Conservation (phyloP, 2,888 invertebrate genomes). For the Acholoe squamosa region DNA sequence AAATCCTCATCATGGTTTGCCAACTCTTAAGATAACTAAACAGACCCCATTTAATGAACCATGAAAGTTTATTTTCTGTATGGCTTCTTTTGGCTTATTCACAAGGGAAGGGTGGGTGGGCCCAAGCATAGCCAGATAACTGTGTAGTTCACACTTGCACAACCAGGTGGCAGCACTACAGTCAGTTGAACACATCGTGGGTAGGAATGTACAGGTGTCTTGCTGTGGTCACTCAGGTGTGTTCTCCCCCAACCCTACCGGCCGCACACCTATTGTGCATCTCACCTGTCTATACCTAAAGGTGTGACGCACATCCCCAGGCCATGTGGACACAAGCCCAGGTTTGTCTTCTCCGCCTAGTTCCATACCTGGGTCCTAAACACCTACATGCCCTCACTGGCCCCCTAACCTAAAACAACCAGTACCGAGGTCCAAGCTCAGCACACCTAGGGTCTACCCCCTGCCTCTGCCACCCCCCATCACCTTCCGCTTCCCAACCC, state of each 20-base stretch:
- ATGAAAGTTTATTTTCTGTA: too few relatives aligned
- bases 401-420: background rate
- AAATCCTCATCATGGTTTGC: too few relatives aligned
- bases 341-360: background rate
- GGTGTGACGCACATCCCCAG: background rate
- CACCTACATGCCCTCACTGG: background rate
- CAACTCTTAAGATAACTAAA: too few relatives aligned
- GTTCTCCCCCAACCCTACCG: background rate
- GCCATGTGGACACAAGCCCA: slow-evolving; percentile 22
- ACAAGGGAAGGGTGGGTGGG: background rate
- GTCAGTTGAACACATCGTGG: background rate
- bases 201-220: background rate
- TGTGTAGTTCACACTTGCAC: background rate
- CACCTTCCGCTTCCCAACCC: background rate
- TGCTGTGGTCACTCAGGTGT: background rate
- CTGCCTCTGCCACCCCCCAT: background rate
- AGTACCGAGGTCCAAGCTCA: too few relatives aligned
- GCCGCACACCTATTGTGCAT: background rate
- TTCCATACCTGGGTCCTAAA: background rate
- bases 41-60: too few relatives aligned
- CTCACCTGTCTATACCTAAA: background rate
- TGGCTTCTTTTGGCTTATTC: background rate
- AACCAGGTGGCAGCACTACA: background rate
- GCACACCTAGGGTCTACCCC: background rate
- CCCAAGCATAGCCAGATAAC: background rate